Conservation (phyloP, 2,113 vertebrate species). For the Chascanopsetta lugubris region DNA sequence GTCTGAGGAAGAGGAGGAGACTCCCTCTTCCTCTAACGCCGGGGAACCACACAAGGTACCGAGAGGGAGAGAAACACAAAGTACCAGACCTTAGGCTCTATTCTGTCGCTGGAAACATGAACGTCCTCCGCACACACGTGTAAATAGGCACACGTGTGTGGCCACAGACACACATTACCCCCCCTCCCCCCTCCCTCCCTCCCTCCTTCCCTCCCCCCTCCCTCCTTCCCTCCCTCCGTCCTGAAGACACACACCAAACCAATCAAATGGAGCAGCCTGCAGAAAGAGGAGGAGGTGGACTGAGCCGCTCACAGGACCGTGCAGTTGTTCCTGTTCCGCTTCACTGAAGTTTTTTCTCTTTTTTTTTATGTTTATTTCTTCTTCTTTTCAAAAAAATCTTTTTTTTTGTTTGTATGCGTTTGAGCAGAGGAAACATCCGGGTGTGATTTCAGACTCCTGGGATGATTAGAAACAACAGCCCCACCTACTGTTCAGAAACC, state of each 20-base stretch:
- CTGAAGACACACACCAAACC: slow-evolving; percentile 69
- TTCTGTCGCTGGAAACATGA: slow-evolving; percentile 48
- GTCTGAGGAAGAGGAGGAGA: slow-evolving; percentile 61
- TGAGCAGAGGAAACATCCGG: slow-evolving; percentile 32
- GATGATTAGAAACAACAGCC: slow-evolving; percentile 49
- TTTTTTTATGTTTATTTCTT: slow-evolving; percentile 25
- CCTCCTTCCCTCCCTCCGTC: not conserved
- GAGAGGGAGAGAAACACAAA: slow-evolving; percentile 42
- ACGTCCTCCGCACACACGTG: slow-evolving; percentile 57
- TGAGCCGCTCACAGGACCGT: slow-evolving; percentile 52
- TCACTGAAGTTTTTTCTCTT: slow-evolving; percentile 55
- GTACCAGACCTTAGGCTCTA: slow-evolving; percentile 57
- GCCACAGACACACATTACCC: slow-evolving; percentile 62
- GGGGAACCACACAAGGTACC: slow-evolving; percentile 58
- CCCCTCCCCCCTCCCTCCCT: not conserved
- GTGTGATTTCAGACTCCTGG: slow-evolving; percentile 44
- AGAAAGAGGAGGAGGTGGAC: slow-evolving; percentile 46
- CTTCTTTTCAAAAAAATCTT: not conserved
- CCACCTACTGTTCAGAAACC: slow-evolving; percentile 45
- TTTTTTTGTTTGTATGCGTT: slow-evolving; percentile 27
- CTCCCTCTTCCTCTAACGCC: slow-evolving; percentile 42
- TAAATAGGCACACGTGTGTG: slow-evolving; percentile 38
- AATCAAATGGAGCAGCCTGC: slow-evolving; percentile 47
- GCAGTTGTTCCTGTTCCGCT: slow-evolving; percentile 52
- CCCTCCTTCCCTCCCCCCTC: not conserved